Conservation (phyloP, 2,888 invertebrate species). For the Acholoe squamosa region DNA sequence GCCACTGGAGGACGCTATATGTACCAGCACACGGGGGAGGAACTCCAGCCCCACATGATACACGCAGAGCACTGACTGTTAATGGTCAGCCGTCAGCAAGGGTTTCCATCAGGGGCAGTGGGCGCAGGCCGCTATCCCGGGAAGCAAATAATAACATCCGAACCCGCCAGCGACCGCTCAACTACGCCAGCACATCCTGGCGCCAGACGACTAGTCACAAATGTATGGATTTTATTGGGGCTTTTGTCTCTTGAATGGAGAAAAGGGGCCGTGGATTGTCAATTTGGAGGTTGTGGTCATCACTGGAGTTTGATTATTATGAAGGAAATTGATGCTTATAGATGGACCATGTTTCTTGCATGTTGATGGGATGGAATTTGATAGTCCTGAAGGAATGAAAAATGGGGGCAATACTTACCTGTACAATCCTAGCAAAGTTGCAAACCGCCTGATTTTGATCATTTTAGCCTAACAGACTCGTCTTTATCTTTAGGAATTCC, state of each 20-base stretch:
- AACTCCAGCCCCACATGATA: not conserved
- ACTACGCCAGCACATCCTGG: constrained; percentile 36
- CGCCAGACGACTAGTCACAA: not conserved
- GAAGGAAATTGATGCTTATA: too few species aligned
- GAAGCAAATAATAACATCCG: constrained; percentile 29
- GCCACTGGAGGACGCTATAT: constrained; percentile 46
- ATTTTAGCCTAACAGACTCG: too few species aligned
- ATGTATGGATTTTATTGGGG: not conserved
- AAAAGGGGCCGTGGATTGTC: not conserved
- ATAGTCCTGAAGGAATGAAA: too few species aligned
- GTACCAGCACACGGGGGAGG: not conserved
- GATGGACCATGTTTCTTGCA: too few species aligned
- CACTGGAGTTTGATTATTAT: too few species aligned
- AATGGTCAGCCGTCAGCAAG: not conserved
- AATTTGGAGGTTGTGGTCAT: too few species aligned
- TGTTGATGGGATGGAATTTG: too few species aligned
- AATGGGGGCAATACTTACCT: too few species aligned
- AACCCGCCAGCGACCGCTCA: constrained; percentile 15
- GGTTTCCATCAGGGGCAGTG: not conserved
- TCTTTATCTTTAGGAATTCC: too few species aligned
- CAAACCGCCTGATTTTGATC: too few species aligned
- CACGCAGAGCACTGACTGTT: not conserved
- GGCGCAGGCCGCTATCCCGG: not conserved
- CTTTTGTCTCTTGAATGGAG: not conserved
- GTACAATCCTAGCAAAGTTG: too few species aligned